Evolutionary conservation across 1,140 invertebrate genomes (phyloP), one percentile per base, ranked within the genome.

Genomic region (Lycorma delicatula): DNA sequence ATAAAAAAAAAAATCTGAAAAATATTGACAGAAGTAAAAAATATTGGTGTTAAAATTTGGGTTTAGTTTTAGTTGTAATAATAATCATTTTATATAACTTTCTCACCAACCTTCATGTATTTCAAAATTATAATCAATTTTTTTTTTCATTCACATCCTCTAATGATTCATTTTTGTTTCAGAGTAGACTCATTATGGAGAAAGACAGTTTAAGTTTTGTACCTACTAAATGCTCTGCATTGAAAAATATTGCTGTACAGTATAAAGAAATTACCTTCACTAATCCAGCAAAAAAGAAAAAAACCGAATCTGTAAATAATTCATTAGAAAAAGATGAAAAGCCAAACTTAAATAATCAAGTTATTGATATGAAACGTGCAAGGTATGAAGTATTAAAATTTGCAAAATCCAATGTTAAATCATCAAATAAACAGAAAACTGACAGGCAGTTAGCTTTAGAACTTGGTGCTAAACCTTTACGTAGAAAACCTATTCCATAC

Each of bases 341-440:
- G n/a, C n/a, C n/a, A n/a, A n/a, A n/a, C n/a, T n/a, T n/a, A 44
- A 44, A 44, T 16, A 22, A 20, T 5, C 16, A 44, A 22, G n/a
- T 20, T 44, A 22, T 44, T 44, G 41, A 44, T 11, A 44, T 44
- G 41, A 44, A 44, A 13, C 18, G 23, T 9, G 23, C 23, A 2
- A 44, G 41, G 41, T 44, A 44, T 44, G 41, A 44, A 44, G 41
- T 44, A 22, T 20, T 44, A 44, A 44, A 44, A 44, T 44, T 44
- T 44, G 41, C 41, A 2, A 44, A 22, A 18, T 44, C 41, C 5
- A 44, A 44, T 44, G 41, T 44, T 16, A 12, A 11, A 18, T 22
- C 18, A 7, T 2, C 41, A 1, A 44, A 16, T 20, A 44, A 44
- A 44, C 41, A 44, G 41, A 44, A 44, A 44, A 44, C 41, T 22